phyloP scores from a whole-genome alignment of 2,888 invertebrate genomes.

The Drosophila infuscata region DNA sequence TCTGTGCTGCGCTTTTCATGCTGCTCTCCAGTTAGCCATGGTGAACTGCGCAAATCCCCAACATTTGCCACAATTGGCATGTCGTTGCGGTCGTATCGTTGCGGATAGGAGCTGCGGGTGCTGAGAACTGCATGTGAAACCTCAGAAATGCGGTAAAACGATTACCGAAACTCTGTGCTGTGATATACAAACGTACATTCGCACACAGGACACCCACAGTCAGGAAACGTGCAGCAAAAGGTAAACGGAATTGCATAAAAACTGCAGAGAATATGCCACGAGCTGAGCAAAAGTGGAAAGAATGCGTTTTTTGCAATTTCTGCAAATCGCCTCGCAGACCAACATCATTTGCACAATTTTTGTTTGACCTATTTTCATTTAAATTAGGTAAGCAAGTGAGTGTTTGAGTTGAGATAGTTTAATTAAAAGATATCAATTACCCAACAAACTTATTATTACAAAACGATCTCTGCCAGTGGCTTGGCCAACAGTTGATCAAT shows the following conservation, averaged over 20 bases:
- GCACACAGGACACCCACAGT: conserved; percentile 2
- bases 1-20: conserved; percentile 45
- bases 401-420: neutral
- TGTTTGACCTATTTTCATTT: neutral
- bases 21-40: conserved; percentile 28
- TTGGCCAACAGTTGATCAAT: neutral
- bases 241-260: conserved; percentile 28
- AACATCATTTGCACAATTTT: neutral
- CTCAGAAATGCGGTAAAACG: conserved; percentile 71
- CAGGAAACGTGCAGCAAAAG: conserved; percentile 19
- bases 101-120: conserved; percentile 32
- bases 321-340: neutral
- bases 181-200: conserved; percentile 18
- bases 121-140: conserved; percentile 59
- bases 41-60: conserved; percentile 35
- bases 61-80: conserved; percentile 77
- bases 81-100: conserved; percentile 56
- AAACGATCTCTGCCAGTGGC: neutral
- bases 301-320: neutral
- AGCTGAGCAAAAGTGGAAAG: neutral
- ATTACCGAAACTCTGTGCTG: conserved; percentile 63
- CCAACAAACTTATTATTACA: neutral
- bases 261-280: conserved; percentile 16
- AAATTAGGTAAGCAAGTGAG: neutral
- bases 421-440: neutral